These are phyloP conservation scores for Mormoops blainvillei DNA, from an alignment of 2,113 vertebrate species.

Conservation along the genomic window DNA sequence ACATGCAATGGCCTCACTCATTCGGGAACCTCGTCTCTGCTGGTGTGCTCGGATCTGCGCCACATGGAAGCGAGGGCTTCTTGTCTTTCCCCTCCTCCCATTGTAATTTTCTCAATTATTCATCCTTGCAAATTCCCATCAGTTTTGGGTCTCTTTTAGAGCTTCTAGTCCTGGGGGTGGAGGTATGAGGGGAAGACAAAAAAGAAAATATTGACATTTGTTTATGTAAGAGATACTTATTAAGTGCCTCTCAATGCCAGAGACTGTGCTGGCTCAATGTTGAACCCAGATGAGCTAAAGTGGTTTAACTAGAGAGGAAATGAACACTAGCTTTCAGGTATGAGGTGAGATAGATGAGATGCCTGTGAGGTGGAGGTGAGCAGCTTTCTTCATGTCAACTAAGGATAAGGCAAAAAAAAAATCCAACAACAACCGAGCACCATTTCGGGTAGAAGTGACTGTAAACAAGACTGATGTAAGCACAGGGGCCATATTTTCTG, in stretches of 20 bases:
- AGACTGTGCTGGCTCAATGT: not conserved
- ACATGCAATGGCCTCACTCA: not conserved
- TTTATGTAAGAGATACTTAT: not conserved
- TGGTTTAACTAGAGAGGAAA: not conserved
- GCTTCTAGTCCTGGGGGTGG: not conserved
- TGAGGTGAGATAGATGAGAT: not conserved
- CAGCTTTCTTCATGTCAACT: not conserved
- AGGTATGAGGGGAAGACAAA: not conserved
- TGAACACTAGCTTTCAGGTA: not conserved
- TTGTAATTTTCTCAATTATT: not conserved
- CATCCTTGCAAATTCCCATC: not conserved
- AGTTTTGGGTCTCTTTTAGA: not conserved
- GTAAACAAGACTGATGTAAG: not conserved
- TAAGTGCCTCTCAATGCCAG: not conserved
- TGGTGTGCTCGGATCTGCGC: not conserved
- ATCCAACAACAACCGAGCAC: not conserved
- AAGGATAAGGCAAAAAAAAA: not conserved
- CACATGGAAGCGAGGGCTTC: not conserved
- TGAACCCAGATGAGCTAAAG: not conserved
- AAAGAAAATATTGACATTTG: not conserved
- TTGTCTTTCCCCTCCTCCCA: not conserved
- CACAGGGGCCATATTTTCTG: slow-evolving; percentile 34
- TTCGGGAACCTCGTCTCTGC: not conserved
- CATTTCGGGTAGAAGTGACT: slow-evolving; percentile 11
- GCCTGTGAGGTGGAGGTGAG: not conserved